A percentile compares a stretch with the other conserved stretches of the same genome.
Conservation (phyloP, 2,888 invertebrate species). For the Phania funesta region DNA sequence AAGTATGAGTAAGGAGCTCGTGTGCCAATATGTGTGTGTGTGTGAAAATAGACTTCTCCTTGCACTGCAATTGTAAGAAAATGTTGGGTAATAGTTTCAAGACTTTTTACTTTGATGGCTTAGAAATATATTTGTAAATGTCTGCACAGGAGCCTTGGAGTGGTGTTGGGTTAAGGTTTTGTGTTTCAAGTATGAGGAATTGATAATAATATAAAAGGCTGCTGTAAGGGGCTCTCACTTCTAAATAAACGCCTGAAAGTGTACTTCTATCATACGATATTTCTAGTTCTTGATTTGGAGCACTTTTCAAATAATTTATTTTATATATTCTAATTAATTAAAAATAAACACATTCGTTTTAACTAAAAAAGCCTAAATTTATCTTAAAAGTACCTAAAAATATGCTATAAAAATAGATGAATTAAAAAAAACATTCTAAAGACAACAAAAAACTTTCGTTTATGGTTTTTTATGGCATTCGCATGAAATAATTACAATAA, state of each 20-base stretch:
- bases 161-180: neutral
- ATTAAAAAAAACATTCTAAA: no score
- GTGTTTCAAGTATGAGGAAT: neutral
- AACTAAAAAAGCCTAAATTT: no score
- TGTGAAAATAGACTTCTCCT: neutral
- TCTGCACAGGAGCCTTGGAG: neutral
- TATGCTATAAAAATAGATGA: no score
- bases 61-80: slow-evolving; percentile 47
- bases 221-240: neutral
- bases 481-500: no score
- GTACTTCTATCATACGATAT: neutral
- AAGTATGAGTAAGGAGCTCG: neutral
- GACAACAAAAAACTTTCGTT: no score
- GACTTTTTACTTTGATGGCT: slow-evolving; percentile 62
- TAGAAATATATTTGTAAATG: slow-evolving; percentile 24
- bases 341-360: no score
- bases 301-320: no score
- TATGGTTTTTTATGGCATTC: no score
- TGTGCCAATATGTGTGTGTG: neutral
- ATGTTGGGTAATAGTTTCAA: slow-evolving; percentile 49
- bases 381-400: no score
- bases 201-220: neutral
- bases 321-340: no score
- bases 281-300: neutral
- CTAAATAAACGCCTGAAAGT: slow-evolving; percentile 1